phyloP scores from a whole-genome alignment of 1,140 invertebrate genomes.

The Listronotus oregonensis region DNA sequence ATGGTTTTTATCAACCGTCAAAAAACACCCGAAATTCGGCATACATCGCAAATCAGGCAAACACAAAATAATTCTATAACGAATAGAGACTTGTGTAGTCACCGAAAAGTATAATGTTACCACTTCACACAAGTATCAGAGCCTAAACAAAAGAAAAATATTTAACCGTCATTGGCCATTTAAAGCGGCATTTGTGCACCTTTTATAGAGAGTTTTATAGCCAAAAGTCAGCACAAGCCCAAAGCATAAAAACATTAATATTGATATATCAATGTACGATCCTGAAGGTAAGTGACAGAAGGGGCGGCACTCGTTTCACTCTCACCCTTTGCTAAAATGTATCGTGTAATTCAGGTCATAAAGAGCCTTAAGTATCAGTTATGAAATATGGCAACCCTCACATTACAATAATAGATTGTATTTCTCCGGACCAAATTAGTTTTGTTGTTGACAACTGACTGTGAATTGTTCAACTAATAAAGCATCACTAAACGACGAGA shows the following conservation, averaged over 20 bases:
- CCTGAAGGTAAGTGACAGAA: constrained; percentile 35
- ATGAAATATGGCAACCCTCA: constrained; percentile 45
- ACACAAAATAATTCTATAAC: too few relatives aligned
- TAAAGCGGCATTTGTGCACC: constrained; percentile 13
- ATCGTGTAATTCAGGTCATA: constrained; percentile 41
- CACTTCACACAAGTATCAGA: not conserved
- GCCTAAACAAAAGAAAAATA: constrained; percentile 11
- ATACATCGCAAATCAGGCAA: too few relatives aligned
- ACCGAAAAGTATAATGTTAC: too few relatives aligned
- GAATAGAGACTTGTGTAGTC: too few relatives aligned
- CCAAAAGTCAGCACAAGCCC: constrained; percentile 31
- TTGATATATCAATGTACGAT: constrained; percentile 46
- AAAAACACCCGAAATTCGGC: too few relatives aligned
- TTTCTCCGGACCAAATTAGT: constrained; percentile 44
- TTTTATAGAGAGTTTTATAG: constrained; percentile 17
- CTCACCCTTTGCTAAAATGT: constrained; percentile 42
- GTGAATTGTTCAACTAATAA: constrained; percentile 46
- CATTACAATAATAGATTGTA: constrained; percentile 40
- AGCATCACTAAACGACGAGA: constrained; percentile 40
- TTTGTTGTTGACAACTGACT: constrained; percentile 43
- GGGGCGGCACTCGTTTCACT: constrained; percentile 27
- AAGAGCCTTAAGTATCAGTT: constrained; percentile 43
- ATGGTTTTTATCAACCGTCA: too few relatives aligned
- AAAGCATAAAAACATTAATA: constrained; percentile 40
- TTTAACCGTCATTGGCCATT: constrained; percentile 26